Evolutionary conservation across 2,797 vertebrate species (phyloP).

Genomic region (Eospalax fontanierii): DNA sequence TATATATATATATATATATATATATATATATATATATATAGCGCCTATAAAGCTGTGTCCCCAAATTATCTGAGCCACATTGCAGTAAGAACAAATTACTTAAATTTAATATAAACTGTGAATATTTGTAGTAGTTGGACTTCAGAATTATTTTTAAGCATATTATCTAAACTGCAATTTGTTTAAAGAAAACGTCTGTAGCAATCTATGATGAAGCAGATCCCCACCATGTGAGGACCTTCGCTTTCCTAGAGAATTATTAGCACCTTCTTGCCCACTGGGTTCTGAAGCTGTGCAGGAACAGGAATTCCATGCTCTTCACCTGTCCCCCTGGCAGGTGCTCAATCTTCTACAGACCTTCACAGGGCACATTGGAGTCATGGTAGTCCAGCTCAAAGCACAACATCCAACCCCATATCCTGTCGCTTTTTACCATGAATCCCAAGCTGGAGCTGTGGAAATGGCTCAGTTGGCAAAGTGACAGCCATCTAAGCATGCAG

Average conservation of each 20-base stretch:
- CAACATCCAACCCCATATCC: background rate
- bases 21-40: no score
- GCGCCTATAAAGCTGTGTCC: no score
- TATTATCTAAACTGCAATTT: background rate
- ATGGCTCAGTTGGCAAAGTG: background rate
- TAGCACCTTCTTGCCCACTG: background rate
- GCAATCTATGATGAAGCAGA: background rate
- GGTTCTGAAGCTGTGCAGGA: background rate
- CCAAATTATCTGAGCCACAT: background rate
- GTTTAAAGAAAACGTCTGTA: background rate
- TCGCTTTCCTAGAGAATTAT: background rate
- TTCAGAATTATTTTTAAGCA: conserved; percentile 19
- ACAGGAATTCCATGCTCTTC: background rate
- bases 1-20: no score
- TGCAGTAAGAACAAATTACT: background rate
- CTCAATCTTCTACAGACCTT: background rate
- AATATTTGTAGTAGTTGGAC: background rate
- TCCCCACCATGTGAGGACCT: background rate
- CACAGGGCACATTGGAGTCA: background rate
- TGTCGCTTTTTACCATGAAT: conserved; percentile 10
- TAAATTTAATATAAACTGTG: background rate
- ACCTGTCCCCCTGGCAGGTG: background rate
- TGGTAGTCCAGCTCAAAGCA: background rate
- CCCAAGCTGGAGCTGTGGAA: background rate
- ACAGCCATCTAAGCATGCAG: background rate